Evolutionary conservation across 2,113 vertebrate species (phyloP), one percentile per base, ranked within the genome.

Genomic region (Bolborhynchus lineola): DNA sequence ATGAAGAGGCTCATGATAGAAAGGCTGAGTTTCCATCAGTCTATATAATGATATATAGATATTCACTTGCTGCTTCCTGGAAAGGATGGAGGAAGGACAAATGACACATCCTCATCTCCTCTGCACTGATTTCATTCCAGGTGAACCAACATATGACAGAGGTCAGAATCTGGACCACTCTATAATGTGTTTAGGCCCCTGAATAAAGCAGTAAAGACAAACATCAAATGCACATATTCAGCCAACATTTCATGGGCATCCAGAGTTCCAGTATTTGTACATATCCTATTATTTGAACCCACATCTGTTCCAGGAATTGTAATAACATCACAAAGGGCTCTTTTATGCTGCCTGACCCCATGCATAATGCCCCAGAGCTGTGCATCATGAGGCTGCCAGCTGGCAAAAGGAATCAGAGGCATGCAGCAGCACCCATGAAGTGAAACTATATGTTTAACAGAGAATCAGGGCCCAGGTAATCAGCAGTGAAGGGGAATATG

Each of bases 261-360:
- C 92, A 88, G 86, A 95, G 74, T 76, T 89, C 76, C 68, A 82
- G 52, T 24, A 79, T 64, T 88, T 92, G 77, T 91, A 88, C 80
- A 60, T 65, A 82, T 69, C 75, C 67, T 90, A 60, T 89, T 94
- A 64, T 83, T 57, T 88, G 86, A 90, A 93, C 71, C 60, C 50
- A 65, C 91, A 86, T 96, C 93, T 95, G 55, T 90, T 82, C 33
- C 82, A 94, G 92, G 83, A 83, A 60, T 72, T 96, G 82, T 92
- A 93, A 82, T 86, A 76, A 82, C 68, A 82, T 74, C 87, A 94
- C 90, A 97, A 97, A 98, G 96, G 96, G 96, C 96, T 98, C 91
- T 95, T 97, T 96, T 92, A 82, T 94, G 91, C 82, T 95, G 92
- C 96, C 94, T 96, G 91, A 96, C 84, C 89, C 94, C 31, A 41